Base-by-base conservation (phyloP, 1,140 invertebrate species). In the Chionoecetes opilio region DNA sequence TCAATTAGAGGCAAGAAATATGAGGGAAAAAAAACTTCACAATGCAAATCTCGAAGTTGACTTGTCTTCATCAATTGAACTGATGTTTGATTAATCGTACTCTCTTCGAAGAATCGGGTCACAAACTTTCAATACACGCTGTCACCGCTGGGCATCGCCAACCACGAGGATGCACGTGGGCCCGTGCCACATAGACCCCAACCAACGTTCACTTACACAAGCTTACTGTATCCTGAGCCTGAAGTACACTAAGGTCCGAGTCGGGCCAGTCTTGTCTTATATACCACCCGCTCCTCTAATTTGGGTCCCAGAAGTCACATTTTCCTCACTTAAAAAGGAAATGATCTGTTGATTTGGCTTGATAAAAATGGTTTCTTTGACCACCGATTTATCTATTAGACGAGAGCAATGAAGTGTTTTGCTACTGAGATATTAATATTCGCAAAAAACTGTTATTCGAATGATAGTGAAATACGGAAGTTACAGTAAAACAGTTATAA, bases 211-310 rank as follows among this genome's bases (percentile, higher is more conserved):
- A 93, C 92, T 31, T 93, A 93, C 92, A 93, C 92, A 35, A 46
- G 82, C 38, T 31, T 41, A 31, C 84, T 41, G 92, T 93, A 93
- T 93, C 92, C 92, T 93, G 92, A 93, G 82, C 31, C 92, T 93
- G 35, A 93, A 93, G 82, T 93, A 93, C 92, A 93, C 92, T 93
- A 34, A 93, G 82, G 82, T n/a, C 11, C n/a, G 82, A 53, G 82
- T 6, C 5, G 41, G 34, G 21, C 8, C 14, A 11, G 9, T 0
- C 37, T 8, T 14, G 82, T 86, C 92, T 93, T 93, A 93, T 93
- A 93, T 93, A 92, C 91, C 75, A 26, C 31, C 63, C 41, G 34
- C 85, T 92, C 31, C 85, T 31, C 82, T 93, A 84, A 93, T 86
- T 86, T 46, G 34, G 82, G 35, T 32, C 88, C 38, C 38, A 75